Evolutionary conservation across 2,113 vertebrate genomes (phyloP), one percentile per base, ranked within the genome.

Genomic region (Channa argus): DNA sequence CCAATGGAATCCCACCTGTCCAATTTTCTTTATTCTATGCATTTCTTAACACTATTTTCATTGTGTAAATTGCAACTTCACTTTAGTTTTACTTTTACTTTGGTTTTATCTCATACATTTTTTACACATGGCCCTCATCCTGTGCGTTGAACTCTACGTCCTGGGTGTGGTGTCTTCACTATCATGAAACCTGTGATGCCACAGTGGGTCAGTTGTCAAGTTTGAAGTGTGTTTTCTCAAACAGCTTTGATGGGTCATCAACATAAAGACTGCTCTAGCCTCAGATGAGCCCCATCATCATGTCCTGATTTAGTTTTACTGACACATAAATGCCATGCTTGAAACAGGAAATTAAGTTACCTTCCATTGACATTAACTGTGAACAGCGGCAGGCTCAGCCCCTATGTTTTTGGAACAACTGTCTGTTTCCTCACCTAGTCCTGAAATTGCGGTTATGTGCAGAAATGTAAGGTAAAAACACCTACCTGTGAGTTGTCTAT

Each of bases 401-500:
- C 13, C 1, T n/a, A 46, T 12, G 12, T 12, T 49, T 13, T 13
- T 52, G 5, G 6, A 53, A 52, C 6, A 59, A 33, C 3, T 37
- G 10, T 15, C 8, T 11, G 0, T 33, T 34, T 33, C 4, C 65
- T 38, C 39, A 56, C 15, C 3, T 56, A 0, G n/a, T 9, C 24
- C 5, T 37, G 24, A 43, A 72, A 41, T 9, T 24, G 38, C 24
- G 24, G 39, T 62, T 13, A 68, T 46, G 24, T 43, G 56, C 3
- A 47, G 10, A 6, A 49, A 44, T 44, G 10, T 12, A 13, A 65
- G 2, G 41, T 41, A n/a, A 33, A 0, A 24, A 14, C n/a, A 51
- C 11, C 12, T 84, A 89, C 90, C 96, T 93, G 88, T 79, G 46
- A 88, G 85, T 77, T 59, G 63, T 66, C 75, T 63, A 80, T 92